phyloP scores from a whole-genome alignment of 2,888 invertebrate species.

The Chelonus formosanus region DNA sequence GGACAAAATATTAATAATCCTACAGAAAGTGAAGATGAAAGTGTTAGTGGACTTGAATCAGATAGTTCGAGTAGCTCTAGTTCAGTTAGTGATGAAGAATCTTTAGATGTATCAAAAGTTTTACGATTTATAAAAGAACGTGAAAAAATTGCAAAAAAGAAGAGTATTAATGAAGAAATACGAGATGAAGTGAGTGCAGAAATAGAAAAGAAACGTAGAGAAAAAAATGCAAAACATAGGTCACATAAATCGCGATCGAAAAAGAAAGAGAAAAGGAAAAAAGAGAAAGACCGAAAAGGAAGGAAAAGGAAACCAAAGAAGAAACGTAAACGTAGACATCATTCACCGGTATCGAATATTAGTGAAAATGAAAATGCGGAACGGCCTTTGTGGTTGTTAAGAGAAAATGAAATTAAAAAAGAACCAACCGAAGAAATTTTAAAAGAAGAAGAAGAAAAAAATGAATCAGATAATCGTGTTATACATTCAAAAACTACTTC shows the following conservation, averaged over 20 bases:
- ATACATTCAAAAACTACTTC: too few relatives aligned
- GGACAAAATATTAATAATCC: not conserved
- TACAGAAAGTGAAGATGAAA: constrained; percentile 4
- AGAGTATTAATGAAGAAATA: constrained; percentile 54
- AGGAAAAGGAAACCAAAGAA: constrained; percentile 45
- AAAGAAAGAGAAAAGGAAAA: constrained; percentile 41
- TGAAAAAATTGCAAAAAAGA: constrained; percentile 57
- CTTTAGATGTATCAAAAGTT: constrained; percentile 52
- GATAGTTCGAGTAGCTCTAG: constrained; percentile 37
- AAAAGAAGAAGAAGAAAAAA: not conserved
- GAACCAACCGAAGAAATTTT: constrained; percentile 38
- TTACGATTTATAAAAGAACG: constrained; percentile 58
- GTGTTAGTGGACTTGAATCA: constrained; percentile 29
- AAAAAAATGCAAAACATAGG: constrained; percentile 43
- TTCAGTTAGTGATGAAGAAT: constrained; percentile 36
- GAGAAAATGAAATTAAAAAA: constrained; percentile 53
- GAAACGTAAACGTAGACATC: constrained; percentile 32
- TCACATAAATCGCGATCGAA: constrained; percentile 44
- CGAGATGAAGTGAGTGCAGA: constrained; percentile 59
- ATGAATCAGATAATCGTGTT: not conserved
- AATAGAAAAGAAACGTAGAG: constrained; percentile 55
- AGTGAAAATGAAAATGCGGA: constrained; percentile 7
- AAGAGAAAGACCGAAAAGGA: constrained; percentile 33
- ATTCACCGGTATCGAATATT: constrained; percentile 17
- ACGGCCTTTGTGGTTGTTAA: constrained; percentile 41